Conservation (phyloP, 53 echinoderm and acorn worm species). For the Echinarachnius parma region DNA sequence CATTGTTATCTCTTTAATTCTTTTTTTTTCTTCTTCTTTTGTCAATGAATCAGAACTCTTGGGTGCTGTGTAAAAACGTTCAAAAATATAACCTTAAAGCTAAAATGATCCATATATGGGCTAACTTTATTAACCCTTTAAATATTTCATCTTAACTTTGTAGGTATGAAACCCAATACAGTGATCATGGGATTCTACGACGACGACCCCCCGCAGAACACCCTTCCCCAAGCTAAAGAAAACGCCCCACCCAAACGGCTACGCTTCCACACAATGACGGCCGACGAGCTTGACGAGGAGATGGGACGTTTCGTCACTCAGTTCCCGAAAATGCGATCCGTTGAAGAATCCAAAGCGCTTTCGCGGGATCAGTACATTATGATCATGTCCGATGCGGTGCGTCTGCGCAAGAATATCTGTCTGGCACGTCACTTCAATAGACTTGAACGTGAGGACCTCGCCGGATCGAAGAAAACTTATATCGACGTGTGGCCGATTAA, state of each 20-base stretch:
- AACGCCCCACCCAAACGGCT: conserved; percentile 4
- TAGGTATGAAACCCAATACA: conserved; percentile 97
- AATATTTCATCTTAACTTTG: neutral
- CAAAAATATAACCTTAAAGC: no score
- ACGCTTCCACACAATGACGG: neutral
- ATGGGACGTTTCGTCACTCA: conserved; percentile 48
- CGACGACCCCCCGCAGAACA: conserved; percentile 51
- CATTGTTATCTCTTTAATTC: no score
- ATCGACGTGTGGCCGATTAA: conserved; percentile 95
- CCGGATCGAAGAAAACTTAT: conserved; percentile 20
- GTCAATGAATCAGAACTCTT: no score
- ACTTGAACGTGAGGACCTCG: conserved; percentile 60
- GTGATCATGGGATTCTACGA: conserved; percentile 90
- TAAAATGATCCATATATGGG: no score
- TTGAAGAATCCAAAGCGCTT: conserved; percentile 46
- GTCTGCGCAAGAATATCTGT: conserved; percentile 79
- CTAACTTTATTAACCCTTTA: no score
- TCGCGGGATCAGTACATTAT: conserved; percentile 73
- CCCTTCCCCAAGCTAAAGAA: conserved; percentile 27
- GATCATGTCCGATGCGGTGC: conserved; percentile 68
- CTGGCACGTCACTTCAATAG: conserved; percentile 69
- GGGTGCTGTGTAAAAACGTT: no score
- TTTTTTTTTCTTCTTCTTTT: no score
- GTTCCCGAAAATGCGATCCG: conserved; percentile 56
- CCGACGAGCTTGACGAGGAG: conserved; percentile 47